Percentiles rank a stretch among this genome's conserved stretches.
Conservation (phyloP, 53 echinoderm and acorn worm genomes). For the Apostichopus leukothele region DNA sequence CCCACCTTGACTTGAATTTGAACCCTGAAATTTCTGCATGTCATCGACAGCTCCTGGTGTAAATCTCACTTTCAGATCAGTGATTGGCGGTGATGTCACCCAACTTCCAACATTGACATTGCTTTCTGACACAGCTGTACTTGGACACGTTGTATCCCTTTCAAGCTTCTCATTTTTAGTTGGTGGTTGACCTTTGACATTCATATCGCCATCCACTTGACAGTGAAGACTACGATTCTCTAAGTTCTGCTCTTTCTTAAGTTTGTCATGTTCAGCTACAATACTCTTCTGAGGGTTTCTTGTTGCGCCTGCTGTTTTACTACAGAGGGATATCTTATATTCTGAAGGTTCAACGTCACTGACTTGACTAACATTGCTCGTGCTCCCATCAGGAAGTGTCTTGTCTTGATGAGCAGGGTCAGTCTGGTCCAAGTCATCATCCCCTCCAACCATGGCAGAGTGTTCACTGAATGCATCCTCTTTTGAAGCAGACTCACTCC, state of each 20-base stretch:
- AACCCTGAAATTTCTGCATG: not conserved
- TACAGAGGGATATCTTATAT: not conserved
- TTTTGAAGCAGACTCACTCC: not conserved
- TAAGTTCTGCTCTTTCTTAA: not conserved
- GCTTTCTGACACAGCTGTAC: not conserved
- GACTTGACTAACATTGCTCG: not conserved
- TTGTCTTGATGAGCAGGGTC: not conserved
- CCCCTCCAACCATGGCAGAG: too few species aligned
- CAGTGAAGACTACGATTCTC: not conserved
- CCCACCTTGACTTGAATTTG: not conserved
- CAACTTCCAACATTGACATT: slow-evolving; percentile 73
- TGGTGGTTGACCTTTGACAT: not conserved
- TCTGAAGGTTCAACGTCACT: not conserved
- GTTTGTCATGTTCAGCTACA: not conserved
- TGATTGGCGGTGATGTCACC: slow-evolving; percentile 80
- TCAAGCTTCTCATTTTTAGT: not conserved
- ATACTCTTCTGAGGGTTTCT: not conserved
- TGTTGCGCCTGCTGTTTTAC: not conserved
- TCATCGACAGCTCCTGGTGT: slow-evolving; percentile 65
- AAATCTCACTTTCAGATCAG: slow-evolving; percentile 66
- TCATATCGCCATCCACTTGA: not conserved
- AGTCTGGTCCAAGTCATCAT: too few species aligned
- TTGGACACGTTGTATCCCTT: not conserved
- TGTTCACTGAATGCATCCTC: not conserved
- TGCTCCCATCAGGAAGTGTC: not conserved